A percentile compares a stretch with the other conserved stretches of the same genome.
Conservation (phyloP, 1,140 invertebrate species). For the Lethrus apterus region DNA sequence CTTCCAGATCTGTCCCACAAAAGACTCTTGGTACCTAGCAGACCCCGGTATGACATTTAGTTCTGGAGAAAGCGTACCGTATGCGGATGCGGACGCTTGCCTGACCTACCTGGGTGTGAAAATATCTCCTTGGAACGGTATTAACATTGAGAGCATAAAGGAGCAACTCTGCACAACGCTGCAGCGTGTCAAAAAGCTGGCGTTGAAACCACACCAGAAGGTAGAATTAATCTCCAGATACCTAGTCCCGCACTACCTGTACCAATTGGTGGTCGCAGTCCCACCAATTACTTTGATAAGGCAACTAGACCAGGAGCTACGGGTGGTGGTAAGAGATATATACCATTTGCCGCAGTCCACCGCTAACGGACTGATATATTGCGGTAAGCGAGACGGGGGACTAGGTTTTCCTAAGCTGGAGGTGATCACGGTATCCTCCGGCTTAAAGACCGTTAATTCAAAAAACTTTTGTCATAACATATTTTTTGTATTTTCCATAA, state of each 20-base stretch:
- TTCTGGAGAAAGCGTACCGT: slow-evolving; percentile 17
- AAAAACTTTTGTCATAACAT: too few relatives aligned
- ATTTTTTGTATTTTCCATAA: too few relatives aligned
- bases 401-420: slow-evolving; percentile 17
- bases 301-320: slow-evolving; percentile 21
- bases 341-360: slow-evolving; percentile 11
- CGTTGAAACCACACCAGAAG: slow-evolving; percentile 27
- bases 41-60: slow-evolving; percentile 20
- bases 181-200: slow-evolving; percentile 6
- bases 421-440: neutral
- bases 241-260: slow-evolving; percentile 26
- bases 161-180: slow-evolving; percentile 10
- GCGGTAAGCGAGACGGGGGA: slow-evolving; percentile 28
- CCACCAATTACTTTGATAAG: slow-evolving; percentile 16
- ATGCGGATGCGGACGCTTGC: slow-evolving; percentile 8
- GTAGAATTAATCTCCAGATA: slow-evolving; percentile 21
- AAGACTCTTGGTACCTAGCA: slow-evolving; percentile 22
- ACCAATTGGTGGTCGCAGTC: slow-evolving; percentile 9
- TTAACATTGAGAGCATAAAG: slow-evolving; percentile 9
- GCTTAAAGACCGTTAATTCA: too few relatives aligned
- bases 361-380: slow-evolving; percentile 21
- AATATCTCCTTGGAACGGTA: slow-evolving; percentile 25
- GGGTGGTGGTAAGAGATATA: slow-evolving; percentile 8
- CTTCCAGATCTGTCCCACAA: slow-evolving; percentile 19
- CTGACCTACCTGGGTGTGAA: slow-evolving; percentile 24